Evolutionary conservation across 2,113 vertebrate genomes (phyloP).

Genomic region (Capreolus pygargus): DNA sequence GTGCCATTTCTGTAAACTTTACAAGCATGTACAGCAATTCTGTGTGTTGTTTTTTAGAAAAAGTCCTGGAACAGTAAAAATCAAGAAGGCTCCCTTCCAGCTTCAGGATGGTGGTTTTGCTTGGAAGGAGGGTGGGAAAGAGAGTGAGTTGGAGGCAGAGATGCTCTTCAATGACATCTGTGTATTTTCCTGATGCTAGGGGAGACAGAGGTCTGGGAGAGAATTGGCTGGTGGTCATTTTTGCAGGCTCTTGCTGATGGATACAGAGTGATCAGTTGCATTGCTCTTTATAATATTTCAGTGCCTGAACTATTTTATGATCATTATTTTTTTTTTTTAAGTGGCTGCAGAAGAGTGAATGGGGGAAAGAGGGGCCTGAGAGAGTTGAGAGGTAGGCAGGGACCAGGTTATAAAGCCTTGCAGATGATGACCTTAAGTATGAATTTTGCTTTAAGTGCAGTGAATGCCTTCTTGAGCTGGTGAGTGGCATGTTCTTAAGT

Average conservation of each 20-base stretch:
- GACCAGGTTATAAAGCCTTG: too few species aligned
- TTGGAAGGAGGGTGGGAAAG: background rate
- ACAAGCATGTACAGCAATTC: background rate
- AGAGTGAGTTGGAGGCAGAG: background rate
- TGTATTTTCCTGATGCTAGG: background rate
- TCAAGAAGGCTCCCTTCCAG: background rate
- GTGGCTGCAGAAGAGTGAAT: background rate
- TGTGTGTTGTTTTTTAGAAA: background rate
- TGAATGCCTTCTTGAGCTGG: background rate
- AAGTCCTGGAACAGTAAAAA: background rate
- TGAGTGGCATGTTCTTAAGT: background rate
- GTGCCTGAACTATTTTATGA: background rate
- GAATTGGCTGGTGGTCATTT: background rate
- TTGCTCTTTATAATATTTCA: background rate
- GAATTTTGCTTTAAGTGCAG: background rate
- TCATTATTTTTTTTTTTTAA: background rate
- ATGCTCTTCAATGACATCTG: background rate
- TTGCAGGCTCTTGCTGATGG: background rate
- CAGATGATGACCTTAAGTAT: background rate
- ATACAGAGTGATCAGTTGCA: background rate
- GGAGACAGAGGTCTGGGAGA: background rate
- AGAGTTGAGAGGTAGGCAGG: too few species aligned
- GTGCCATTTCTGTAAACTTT: background rate
- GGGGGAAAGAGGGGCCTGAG: background rate
- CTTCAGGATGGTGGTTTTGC: background rate